These are phyloP conservation scores for Siniperca obscura DNA, from an alignment of 2,797 vertebrate genomes.

Conservation along the genomic window DNA sequence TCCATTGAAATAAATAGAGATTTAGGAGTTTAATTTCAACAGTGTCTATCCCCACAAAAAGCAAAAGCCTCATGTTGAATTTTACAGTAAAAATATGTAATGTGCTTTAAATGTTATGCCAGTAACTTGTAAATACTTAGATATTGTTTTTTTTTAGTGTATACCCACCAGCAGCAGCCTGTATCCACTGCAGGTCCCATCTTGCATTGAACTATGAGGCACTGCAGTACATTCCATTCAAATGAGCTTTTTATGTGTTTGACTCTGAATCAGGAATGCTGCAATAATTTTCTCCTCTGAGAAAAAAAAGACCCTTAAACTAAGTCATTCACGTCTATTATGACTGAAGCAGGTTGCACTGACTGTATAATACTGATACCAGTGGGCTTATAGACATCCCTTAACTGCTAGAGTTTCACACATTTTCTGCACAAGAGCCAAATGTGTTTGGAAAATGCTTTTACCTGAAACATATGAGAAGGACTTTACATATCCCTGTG, in stretches of 20 bases:
- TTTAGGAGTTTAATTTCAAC: no score
- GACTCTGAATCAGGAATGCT: constrained; percentile 36
- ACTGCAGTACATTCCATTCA: constrained; percentile 14
- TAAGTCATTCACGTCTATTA: background rate
- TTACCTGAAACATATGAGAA: constrained; percentile 18
- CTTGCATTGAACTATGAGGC: background rate
- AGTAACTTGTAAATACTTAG: background rate
- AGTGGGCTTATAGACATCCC: background rate
- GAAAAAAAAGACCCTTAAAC: background rate
- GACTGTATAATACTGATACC: background rate
- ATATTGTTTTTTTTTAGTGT: background rate
- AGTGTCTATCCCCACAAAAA: no score
- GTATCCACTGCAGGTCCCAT: background rate
- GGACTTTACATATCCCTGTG: background rate
- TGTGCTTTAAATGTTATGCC: background rate
- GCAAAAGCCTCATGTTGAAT: background rate
- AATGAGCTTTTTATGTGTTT: constrained; percentile 46
- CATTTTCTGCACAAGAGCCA: background rate
- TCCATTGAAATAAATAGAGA: background rate
- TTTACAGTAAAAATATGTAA: background rate
- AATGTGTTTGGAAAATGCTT: background rate
- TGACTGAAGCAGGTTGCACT: background rate
- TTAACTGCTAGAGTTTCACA: background rate
- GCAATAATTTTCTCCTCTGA: constrained; percentile 10
- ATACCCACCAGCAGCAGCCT: background rate